Conservation (phyloP, 2,113 vertebrate species). For the Sceloporus tristichus region DNA sequence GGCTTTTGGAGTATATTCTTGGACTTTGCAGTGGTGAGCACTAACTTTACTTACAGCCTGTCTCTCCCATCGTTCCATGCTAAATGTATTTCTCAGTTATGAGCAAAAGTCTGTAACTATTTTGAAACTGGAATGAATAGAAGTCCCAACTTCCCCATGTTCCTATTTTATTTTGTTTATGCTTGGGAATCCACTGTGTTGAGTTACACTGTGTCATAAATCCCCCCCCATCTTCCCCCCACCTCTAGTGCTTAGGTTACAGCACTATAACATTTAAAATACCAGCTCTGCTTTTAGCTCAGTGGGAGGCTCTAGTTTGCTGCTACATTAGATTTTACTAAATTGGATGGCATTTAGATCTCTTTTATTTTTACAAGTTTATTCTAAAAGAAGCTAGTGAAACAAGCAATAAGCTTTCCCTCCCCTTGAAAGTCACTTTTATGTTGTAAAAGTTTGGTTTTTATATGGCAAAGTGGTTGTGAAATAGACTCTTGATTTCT, state of each 20-base stretch:
- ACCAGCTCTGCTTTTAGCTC: slow-evolving; percentile 49
- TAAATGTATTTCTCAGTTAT: slow-evolving; percentile 47
- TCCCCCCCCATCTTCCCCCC: not conserved
- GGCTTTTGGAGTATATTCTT: not conserved
- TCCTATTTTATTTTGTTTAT: slow-evolving; percentile 26
- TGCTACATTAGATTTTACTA: slow-evolving; percentile 60
- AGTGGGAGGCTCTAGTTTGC: slow-evolving; percentile 59
- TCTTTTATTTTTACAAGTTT: slow-evolving; percentile 72
- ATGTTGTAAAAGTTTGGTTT: slow-evolving; percentile 59
- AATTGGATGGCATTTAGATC: slow-evolving; percentile 69
- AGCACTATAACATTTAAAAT: slow-evolving; percentile 58
- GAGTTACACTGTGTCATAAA: slow-evolving; percentile 57
- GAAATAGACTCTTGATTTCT: slow-evolving; percentile 72
- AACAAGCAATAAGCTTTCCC: slow-evolving; percentile 62
- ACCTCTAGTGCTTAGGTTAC: not conserved
- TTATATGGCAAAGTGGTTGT: slow-evolving; percentile 71
- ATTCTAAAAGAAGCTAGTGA: slow-evolving; percentile 69
- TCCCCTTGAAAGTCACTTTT: slow-evolving; percentile 70
- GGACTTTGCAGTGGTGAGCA: not conserved
- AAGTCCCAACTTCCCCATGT: slow-evolving; percentile 12
- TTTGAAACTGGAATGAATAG: slow-evolving; percentile 44
- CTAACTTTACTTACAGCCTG: not conserved
- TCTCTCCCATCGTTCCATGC: slow-evolving; percentile 30
- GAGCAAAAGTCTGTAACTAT: slow-evolving; percentile 31
- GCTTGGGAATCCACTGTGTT: slow-evolving; percentile 40